Evolutionary conservation across 53 echinoderm and acorn worm genomes (phyloP).

Genomic region (Paracentrotus lividus): DNA sequence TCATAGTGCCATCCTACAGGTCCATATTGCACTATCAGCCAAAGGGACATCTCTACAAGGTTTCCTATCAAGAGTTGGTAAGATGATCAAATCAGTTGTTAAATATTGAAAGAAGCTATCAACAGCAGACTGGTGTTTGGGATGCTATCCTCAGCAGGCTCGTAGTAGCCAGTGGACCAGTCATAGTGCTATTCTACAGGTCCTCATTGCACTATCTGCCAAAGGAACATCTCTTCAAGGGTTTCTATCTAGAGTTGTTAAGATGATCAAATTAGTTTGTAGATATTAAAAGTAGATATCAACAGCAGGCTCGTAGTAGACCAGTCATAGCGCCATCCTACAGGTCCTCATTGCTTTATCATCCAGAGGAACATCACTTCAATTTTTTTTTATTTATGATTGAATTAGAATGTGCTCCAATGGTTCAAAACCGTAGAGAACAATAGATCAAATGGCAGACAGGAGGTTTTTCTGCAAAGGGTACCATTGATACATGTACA

Average conservation of each 20-base stretch:
- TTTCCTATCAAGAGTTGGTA: constrained; percentile 95
- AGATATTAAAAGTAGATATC: no score
- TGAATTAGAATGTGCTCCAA: no score
- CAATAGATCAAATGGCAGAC: no score
- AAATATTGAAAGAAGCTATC: no score
- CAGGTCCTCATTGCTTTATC: constrained; percentile 79
- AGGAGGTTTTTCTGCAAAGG: no score
- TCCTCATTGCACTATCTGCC: constrained; percentile 85
- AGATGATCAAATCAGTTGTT: constrained; percentile 44
- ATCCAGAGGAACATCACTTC: constrained; percentile 89
- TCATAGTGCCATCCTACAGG: constrained; percentile 75
- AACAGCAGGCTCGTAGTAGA: constrained; percentile 73
- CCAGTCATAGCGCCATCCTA: constrained; percentile 80
- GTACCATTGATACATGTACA: no score
- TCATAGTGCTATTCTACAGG: constrained; percentile 77
- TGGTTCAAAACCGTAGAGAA: no score
- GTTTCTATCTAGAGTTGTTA: constrained; percentile 95
- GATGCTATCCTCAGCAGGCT: constrained; percentile 87
- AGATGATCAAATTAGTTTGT: constrained; percentile 44
- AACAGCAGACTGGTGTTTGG: constrained; percentile 84
- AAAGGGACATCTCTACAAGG: constrained; percentile 92
- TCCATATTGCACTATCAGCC: constrained; percentile 82
- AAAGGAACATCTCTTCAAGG: constrained; percentile 93
- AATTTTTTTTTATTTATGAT: constrained; percentile 87
- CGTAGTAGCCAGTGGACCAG: constrained; percentile 79